Percentiles rank a stretch among this genome's conserved stretches.
phyloP scores from a whole-genome alignment of 2,797 vertebrate genomes.

The Argya squamiceps region DNA sequence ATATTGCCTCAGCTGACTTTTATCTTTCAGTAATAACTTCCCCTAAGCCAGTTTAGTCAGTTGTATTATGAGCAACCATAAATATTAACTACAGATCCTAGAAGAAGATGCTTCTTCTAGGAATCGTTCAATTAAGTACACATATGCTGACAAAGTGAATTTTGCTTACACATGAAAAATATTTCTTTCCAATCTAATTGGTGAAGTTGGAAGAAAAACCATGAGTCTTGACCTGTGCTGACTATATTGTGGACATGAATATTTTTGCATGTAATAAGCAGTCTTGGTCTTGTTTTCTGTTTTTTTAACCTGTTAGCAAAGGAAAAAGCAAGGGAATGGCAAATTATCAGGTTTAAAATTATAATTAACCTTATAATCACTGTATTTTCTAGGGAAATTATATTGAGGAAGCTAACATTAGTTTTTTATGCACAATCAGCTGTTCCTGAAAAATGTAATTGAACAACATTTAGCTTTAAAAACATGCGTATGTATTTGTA shows the following conservation, averaged over 20 bases:
- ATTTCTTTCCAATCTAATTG: conserved; percentile 77
- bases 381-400: conserved; percentile 52
- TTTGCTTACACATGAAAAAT: conserved; percentile 68
- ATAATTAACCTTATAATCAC: conserved; percentile 61
- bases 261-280: conserved; percentile 51
- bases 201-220: conserved; percentile 64
- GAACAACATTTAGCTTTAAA: background rate
- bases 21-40: conserved; percentile 51
- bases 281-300: conserved; percentile 29
- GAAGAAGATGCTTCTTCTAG: conserved; percentile 57
- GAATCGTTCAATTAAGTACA: conserved; percentile 47
- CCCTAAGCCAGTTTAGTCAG: conserved; percentile 4
- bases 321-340: conserved; percentile 46
- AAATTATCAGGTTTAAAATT: conserved; percentile 50
- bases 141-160: conserved; percentile 47
- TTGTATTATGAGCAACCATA: conserved; percentile 49
- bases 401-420: conserved; percentile 9
- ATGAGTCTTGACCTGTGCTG: conserved; percentile 60
- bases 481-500: background rate
- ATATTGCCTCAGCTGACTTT: conserved; percentile 25
- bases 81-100: conserved; percentile 73
- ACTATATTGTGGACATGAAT: conserved; percentile 71
- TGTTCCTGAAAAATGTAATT: background rate
- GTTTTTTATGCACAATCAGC: conserved; percentile 22
- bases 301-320: conserved; percentile 33